Evolutionary conservation across 2,888 invertebrate species (phyloP).

Genomic region (Adineta ricciae): DNA sequence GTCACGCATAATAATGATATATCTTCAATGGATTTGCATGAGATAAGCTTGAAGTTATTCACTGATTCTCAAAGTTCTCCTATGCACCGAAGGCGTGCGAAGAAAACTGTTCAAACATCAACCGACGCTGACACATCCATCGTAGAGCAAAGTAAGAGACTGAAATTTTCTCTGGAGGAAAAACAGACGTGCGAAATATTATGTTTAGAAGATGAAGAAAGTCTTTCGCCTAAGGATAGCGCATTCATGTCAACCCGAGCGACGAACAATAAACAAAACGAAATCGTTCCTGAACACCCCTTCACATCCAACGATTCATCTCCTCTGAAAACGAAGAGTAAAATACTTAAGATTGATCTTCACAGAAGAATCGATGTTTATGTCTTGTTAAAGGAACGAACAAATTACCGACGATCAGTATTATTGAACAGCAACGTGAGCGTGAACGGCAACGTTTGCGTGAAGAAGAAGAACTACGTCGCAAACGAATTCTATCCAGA

Average conservation of each 20-base stretch:
- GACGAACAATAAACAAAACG: not conserved
- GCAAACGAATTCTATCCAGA: not conserved
- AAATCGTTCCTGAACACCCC: not conserved
- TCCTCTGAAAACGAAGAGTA: not conserved
- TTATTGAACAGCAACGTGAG: not conserved
- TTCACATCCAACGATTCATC: not conserved
- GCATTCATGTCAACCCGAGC: not conserved
- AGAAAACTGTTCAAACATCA: not conserved
- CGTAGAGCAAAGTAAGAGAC: not conserved
- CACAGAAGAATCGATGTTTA: not conserved
- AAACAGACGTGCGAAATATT: no score
- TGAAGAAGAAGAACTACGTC: not conserved
- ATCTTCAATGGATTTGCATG: not conserved
- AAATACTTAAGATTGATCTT: not conserved
- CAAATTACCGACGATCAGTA: not conserved
- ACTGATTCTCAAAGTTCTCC: not conserved
- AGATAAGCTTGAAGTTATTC: not conserved
- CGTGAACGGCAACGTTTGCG: not conserved
- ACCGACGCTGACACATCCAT: not conserved
- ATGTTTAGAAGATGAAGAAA: not conserved
- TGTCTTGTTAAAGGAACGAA: not conserved
- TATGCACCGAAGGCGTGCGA: not conserved
- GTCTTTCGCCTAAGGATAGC: not conserved
- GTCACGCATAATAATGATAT: not conserved
- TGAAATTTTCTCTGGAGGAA: not conserved